Conservation (phyloP, 2,113 vertebrate genomes). For the Menidia beryllina region DNA sequence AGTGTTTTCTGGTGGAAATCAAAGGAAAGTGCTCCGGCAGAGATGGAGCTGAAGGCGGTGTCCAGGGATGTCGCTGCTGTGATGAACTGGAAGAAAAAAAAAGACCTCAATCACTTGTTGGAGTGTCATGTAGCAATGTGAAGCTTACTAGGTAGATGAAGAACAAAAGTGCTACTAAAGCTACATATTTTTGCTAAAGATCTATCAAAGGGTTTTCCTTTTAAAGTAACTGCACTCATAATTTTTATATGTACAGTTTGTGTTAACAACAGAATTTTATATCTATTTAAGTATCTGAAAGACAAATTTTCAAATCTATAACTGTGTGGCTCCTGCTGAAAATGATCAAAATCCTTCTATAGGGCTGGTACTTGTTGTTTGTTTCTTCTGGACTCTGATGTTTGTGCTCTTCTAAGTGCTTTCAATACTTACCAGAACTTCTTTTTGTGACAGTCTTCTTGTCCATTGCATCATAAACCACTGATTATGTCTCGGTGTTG, state of each 20-base stretch:
- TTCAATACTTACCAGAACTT: constrained; percentile 43
- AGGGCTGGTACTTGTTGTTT: constrained; percentile 26
- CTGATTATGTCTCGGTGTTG: constrained; percentile 19
- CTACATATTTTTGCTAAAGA: constrained; percentile 92
- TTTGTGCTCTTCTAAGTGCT: constrained; percentile 59
- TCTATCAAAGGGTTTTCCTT: constrained; percentile 85
- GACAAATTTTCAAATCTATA: constrained; percentile 57
- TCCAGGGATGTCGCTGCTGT: not conserved
- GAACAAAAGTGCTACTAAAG: constrained; percentile 89
- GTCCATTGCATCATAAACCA: constrained; percentile 40
- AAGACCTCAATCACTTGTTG: constrained; percentile 62
- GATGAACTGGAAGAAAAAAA: constrained; percentile 26
- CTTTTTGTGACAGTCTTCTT: constrained; percentile 36
- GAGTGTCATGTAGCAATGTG: constrained; percentile 89
- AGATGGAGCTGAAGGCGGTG: too few species aligned
- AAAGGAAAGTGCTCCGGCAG: too few species aligned
- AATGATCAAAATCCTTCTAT: constrained; percentile 41
- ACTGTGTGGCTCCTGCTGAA: constrained; percentile 37
- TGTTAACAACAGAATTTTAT: constrained; percentile 77
- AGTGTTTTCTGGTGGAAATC: constrained; percentile 73
- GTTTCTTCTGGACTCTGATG: constrained; percentile 21
- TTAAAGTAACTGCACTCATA: constrained; percentile 86
- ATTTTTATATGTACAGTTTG: constrained; percentile 83
- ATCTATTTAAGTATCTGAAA: constrained; percentile 86
- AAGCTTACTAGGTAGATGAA: constrained; percentile 84